Evolutionary conservation across 2,797 vertebrate genomes (phyloP).

Genomic region (Characodon lateralis): DNA sequence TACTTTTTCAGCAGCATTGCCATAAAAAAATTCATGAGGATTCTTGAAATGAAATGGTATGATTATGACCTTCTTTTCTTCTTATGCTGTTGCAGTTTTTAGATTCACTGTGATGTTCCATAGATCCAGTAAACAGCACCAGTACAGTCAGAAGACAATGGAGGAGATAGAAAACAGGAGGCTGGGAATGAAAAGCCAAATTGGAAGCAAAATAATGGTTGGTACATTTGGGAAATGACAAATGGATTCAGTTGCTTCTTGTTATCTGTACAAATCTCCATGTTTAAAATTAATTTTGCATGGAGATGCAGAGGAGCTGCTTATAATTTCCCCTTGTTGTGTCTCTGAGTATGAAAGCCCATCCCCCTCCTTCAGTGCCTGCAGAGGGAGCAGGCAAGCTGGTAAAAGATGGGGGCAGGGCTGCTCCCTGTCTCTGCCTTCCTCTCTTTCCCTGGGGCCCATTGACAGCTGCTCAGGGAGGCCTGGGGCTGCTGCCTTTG

Average conservation of each 20-base stretch:
- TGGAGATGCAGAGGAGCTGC: conserved; percentile 30
- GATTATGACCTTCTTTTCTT: conserved; percentile 1
- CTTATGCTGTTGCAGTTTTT: conserved; percentile 10
- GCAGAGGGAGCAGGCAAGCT: conserved; percentile 61
- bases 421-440: conserved; percentile 30
- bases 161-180: conserved; percentile 45
- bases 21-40: not conserved
- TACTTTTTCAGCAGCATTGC: conserved; percentile 1
- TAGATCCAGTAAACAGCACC: conserved; percentile 13
- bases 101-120: conserved; percentile 38
- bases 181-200: conserved; percentile 38
- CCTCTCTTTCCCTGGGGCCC: conserved; percentile 59
- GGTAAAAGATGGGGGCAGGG: conserved; percentile 74
- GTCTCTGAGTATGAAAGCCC: conserved; percentile 44
- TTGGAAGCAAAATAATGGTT: conserved; percentile 6
- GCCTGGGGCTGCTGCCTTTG: conserved; percentile 62
- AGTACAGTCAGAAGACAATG: conserved; percentile 40
- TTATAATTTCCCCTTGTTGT: conserved; percentile 35
- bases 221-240: conserved; percentile 8
- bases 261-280: conserved; percentile 3
- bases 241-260: conserved; percentile 3
- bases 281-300: conserved; percentile 23
- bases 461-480: conserved; percentile 74
- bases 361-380: conserved; percentile 70
- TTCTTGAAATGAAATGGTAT: not conserved